These are phyloP conservation scores for Cyaniris semiargus DNA, from an alignment of 2,888 invertebrate genomes.

Conservation along the genomic window DNA sequence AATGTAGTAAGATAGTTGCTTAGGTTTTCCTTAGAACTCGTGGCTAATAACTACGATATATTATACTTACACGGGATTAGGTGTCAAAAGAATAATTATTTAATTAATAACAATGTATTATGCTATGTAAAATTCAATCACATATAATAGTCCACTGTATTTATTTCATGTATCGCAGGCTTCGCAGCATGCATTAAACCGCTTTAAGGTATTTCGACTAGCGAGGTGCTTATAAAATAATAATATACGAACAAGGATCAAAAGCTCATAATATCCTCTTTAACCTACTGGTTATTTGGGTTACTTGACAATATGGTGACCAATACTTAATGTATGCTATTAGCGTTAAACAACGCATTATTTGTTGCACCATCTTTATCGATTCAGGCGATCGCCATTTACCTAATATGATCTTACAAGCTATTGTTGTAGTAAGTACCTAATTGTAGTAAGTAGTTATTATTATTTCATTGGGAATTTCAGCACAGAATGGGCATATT, in stretches of 20 bases:
- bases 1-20: no score
- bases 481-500: no score
- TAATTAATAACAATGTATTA: no score
- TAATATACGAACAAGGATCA: neutral
- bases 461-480: neutral
- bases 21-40: no score
- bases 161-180: no score
- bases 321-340: neutral
- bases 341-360: constrained; percentile 8
- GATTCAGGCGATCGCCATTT: neutral
- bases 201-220: no score
- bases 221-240: neutral
- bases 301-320: neutral
- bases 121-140: no score
- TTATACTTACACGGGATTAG: no score
- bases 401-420: neutral
- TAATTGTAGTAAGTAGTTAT: neutral
- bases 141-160: no score
- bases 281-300: constrained; percentile 3
- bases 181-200: no score
- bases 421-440: neutral
- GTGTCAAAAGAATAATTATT: no score
- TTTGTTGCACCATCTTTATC: neutral
- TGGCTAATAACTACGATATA: no score
- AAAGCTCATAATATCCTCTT: neutral